These are phyloP conservation scores for Melanerpes formicivorus DNA, from an alignment of 2,113 vertebrate species.

Conservation along the genomic window DNA sequence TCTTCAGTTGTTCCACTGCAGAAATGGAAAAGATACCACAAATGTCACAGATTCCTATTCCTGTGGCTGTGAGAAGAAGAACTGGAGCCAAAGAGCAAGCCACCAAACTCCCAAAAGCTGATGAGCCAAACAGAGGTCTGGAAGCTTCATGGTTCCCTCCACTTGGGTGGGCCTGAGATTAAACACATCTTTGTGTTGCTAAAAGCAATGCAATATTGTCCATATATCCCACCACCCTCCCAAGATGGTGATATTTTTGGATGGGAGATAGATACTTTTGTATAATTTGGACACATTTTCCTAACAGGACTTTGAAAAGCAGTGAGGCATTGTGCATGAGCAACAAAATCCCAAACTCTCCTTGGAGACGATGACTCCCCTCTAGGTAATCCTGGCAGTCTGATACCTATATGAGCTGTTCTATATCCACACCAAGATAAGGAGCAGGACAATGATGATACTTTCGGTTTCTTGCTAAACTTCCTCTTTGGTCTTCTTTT, in stretches of 20 bases:
- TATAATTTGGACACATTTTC: neutral
- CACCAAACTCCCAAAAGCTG: neutral
- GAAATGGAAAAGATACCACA: neutral
- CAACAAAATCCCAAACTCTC: neutral
- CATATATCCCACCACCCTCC: too few species aligned
- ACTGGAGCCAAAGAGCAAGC: neutral
- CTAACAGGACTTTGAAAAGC: neutral
- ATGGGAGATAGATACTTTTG: fast-evolving
- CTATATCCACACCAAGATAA: neutral
- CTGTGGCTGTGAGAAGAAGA: neutral
- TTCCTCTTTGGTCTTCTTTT: neutral
- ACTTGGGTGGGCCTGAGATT: neutral
- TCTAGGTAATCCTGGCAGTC: neutral
- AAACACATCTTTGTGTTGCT: neutral
- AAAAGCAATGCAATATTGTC: neutral
- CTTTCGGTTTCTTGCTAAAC: neutral
- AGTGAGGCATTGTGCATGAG: neutral
- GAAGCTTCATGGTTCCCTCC: neutral
- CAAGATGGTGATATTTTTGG: too few species aligned
- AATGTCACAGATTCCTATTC: neutral
- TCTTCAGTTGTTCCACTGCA: neutral
- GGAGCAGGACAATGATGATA: neutral
- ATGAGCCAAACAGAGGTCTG: neutral
- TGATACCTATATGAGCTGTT: neutral
- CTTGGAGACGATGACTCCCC: neutral